Evolutionary conservation across 2,797 vertebrate genomes (phyloP).

Genomic region (Oreochromis grahami): DNA sequence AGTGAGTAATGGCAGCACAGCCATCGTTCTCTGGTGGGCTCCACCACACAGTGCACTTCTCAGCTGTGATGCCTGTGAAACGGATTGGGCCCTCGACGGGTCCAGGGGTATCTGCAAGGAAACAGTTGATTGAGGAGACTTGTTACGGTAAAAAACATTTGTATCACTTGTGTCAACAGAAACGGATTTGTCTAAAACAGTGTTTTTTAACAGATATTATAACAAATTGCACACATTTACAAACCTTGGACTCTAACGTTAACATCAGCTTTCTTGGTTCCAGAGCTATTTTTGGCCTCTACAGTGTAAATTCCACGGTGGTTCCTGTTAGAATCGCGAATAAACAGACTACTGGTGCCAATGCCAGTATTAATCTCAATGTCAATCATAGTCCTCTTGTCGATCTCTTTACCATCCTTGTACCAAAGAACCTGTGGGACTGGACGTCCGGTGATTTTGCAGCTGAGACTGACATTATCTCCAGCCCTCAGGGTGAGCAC

Average conservation of each 20-base stretch:
- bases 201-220: background rate
- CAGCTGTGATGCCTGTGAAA: conserved; percentile 92
- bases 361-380: conserved; percentile 87
- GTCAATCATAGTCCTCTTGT: conserved; percentile 83
- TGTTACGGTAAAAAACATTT: background rate
- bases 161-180: background rate
- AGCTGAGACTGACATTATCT: conserved; percentile 87
- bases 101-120: conserved; percentile 88
- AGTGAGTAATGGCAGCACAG: conserved; percentile 88
- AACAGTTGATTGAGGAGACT: background rate
- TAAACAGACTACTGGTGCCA: conserved; percentile 88
- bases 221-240: background rate
- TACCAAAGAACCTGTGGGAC: conserved; percentile 93
- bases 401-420: conserved; percentile 93
- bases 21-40: conserved; percentile 97
- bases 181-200: background rate
- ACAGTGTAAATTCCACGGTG: conserved; percentile 92
- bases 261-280: conserved; percentile 86
- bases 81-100: conserved; percentile 92
- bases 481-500: conserved; percentile 86
- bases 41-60: conserved; percentile 97
- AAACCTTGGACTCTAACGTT: conserved; percentile 95
- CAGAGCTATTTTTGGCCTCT: conserved; percentile 94
- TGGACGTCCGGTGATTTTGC: conserved; percentile 88
- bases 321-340: conserved; percentile 88